Evolutionary conservation across 2,888 invertebrate species (phyloP).

Genomic region (Eubasilissa splendida): DNA sequence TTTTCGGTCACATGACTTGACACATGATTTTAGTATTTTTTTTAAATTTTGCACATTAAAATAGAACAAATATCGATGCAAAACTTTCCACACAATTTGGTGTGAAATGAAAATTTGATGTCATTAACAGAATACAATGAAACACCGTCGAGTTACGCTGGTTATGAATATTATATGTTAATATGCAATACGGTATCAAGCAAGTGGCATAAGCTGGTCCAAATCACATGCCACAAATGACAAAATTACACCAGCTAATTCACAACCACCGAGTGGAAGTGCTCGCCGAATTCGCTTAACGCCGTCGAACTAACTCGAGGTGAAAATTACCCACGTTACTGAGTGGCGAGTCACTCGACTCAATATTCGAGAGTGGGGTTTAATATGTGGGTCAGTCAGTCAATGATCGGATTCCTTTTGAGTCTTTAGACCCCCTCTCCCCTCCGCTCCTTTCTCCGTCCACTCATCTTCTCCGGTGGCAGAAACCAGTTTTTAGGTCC

Average conservation of each 20-base stretch:
- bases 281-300: not conserved
- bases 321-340: not conserved
- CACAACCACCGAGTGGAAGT: not conserved
- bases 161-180: conserved; percentile 37
- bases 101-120: not conserved
- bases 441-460: not conserved
- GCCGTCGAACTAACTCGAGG: not conserved
- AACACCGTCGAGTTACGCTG: not conserved
- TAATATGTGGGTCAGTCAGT: conserved; percentile 40
- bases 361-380: not conserved
- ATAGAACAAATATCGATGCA: no score
- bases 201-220: conserved; percentile 12
- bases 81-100: no score
- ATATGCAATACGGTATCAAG: conserved; percentile 34
- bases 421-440: conserved; percentile 36
- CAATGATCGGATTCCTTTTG: conserved; percentile 47
- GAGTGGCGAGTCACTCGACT: conserved; percentile 7
- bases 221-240: conserved; percentile 2
- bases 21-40: no score
- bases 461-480: conserved; percentile 30
- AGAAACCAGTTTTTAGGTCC: conserved; percentile 33
- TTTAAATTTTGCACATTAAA: no score
- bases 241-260: conserved; percentile 10
- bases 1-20: no score
- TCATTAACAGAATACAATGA: conserved; percentile 27